phyloP scores from a whole-genome alignment of 2,113 vertebrate species.

The Bubo blakistoni region DNA sequence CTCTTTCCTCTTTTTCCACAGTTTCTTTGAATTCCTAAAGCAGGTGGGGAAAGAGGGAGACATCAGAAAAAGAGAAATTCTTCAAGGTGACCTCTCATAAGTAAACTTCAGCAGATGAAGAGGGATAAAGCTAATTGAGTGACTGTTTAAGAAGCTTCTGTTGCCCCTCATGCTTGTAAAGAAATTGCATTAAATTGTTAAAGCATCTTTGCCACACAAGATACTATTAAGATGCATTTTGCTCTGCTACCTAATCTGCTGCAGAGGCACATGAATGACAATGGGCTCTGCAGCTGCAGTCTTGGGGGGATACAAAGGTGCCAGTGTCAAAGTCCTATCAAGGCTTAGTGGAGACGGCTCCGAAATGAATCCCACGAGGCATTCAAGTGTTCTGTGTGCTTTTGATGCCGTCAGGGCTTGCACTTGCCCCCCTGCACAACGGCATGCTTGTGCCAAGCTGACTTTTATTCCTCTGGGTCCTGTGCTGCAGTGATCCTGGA shows the following conservation, averaged over 20 bases:
- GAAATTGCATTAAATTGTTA: neutral
- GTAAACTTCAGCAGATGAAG: neutral
- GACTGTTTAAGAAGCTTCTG: neutral
- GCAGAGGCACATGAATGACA: neutral
- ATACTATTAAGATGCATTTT: neutral
- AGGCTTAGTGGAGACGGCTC: neutral
- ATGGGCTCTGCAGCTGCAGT: neutral
- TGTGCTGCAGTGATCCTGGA: neutral
- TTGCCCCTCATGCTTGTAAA: neutral
- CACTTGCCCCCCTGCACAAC: neutral
- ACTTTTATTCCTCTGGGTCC: neutral
- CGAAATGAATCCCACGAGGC: neutral
- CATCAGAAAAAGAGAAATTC: neutral
- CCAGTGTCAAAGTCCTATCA: neutral
- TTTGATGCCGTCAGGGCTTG: neutral
- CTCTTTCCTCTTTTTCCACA: neutral
- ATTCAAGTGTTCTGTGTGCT: neutral
- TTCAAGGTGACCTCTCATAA: neutral
- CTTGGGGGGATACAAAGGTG: neutral
- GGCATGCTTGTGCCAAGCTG: neutral
- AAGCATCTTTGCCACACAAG: neutral
- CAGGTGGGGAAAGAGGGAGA: accelerated
- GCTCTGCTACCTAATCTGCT: neutral
- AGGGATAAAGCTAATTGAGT: neutral
- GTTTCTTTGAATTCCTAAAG: neutral